A percentile compares a stretch with the other conserved stretches of the same genome.
Conservation (phyloP, 2,888 invertebrate species). For the Boloria euphrosyne region DNA sequence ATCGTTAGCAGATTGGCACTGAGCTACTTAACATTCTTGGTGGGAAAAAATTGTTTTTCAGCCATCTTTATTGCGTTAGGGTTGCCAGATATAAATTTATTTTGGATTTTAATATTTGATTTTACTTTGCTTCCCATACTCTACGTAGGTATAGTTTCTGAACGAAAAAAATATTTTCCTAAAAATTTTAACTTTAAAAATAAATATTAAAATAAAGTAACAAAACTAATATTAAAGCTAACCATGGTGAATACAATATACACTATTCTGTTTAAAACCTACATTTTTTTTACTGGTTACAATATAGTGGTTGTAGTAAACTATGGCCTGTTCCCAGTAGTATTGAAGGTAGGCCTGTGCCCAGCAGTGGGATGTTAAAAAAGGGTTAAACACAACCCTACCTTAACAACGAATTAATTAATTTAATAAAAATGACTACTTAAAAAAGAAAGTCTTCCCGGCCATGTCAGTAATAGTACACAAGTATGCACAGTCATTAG, state of each 20-base stretch:
- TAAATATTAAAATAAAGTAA: too few relatives aligned
- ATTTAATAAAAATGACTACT: conserved; percentile 38
- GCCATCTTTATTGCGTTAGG: conserved; percentile 37
- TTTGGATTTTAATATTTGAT: conserved; percentile 1
- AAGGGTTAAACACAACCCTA: conserved; percentile 27
- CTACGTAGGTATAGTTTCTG: too few relatives aligned
- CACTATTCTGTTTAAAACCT: too few relatives aligned
- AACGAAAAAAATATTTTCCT: too few relatives aligned
- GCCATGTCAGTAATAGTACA: conserved; percentile 38
- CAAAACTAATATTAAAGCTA: too few relatives aligned
- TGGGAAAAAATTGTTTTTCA: conserved; percentile 43
- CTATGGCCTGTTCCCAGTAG: too few relatives aligned
- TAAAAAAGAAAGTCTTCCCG: conserved; percentile 34
- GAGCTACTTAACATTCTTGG: conserved; percentile 46
- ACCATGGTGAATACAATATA: too few relatives aligned
- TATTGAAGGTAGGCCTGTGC: too few relatives aligned
- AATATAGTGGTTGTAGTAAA: too few relatives aligned
- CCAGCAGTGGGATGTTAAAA: too few relatives aligned
- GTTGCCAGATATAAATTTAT: conserved; percentile 29
- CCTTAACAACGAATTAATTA: conserved; percentile 34
- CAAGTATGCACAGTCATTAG: conserved; percentile 42
- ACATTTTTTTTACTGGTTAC: too few relatives aligned
- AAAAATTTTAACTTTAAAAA: too few relatives aligned
- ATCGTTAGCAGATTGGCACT: conserved; percentile 49
- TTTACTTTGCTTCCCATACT: background rate